Evolutionary conservation across 2,113 vertebrate genomes (phyloP).

Genomic region (Kobus ellipsiprymnus): DNA sequence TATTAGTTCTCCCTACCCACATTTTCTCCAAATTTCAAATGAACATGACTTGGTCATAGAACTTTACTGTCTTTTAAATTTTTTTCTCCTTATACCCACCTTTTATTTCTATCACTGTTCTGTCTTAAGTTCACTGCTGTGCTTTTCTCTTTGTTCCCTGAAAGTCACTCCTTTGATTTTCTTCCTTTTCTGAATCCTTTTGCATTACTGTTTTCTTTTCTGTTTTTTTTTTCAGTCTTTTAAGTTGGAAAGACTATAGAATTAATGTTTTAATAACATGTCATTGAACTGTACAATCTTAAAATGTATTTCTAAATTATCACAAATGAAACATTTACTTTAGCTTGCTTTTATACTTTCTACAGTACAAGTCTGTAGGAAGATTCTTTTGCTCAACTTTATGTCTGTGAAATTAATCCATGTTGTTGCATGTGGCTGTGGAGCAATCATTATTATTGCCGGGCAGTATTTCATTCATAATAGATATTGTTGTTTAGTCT

Average conservation of each 20-base stretch:
- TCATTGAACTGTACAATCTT: neutral
- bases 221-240: neutral
- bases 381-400: neutral
- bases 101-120: neutral
- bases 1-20: neutral
- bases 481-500: neutral
- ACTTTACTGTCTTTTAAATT: neutral
- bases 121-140: neutral
- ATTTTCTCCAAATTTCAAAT: neutral
- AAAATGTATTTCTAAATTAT: neutral
- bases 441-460: neutral
- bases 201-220: neutral
- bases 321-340: neutral
- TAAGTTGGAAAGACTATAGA: neutral
- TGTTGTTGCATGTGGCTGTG: neutral
- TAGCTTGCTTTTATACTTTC: neutral
- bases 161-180: neutral
- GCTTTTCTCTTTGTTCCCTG: neutral
- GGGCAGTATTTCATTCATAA: neutral
- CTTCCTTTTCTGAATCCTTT: neutral
- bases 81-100: neutral
- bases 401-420: neutral
- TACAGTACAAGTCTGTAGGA: neutral
- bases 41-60: neutral
- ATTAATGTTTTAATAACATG: neutral